Evolutionary conservation across 2,888 invertebrate genomes (phyloP), one percentile per base, ranked within the genome.

Genomic region (Drosophila quinaria): DNA sequence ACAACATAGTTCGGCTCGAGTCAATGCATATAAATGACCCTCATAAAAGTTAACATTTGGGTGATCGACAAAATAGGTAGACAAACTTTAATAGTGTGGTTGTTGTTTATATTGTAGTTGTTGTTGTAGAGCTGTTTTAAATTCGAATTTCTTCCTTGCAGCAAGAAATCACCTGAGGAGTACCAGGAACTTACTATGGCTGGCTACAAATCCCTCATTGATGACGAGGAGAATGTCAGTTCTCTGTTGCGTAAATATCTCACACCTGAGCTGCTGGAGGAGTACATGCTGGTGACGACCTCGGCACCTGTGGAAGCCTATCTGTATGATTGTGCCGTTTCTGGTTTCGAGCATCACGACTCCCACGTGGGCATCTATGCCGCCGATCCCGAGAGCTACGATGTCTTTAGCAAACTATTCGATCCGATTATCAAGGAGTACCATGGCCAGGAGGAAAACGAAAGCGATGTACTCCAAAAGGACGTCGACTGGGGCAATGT

Each of bases 401-500:
- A 94, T 49, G 91, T 94, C 19, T 96, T 95, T 87, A 93, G 92
- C 50, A 93, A 94, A 47, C 92, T 96, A 31, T 95, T 96, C 89
- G 94, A 96, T 91, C 95, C 95, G 41, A 93, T 96, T 84, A 95
- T 96, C 91, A 94, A 94, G 74, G 95, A 95, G 71, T 95, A 95
- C 91, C 95, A 96, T 89, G 93, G 92, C 8, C 89, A 89, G 56
- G 33, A 76, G 56, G 90, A 90, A 0, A 86, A 82, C 54, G 90
- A 90, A 1, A 70, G 64, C n/a, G 94, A 94, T 64, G 94, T 95
- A 84, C 90, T 93, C 62, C 96, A 96, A 88, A 95, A 95, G 29
- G 91, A 93, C 6, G 91, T 93, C 17, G 94, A 95, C 88, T 95
- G 95, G 92, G 95, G 95, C 72, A 94, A 95, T 89, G 90, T 93